Conservation (phyloP, 1,140 invertebrate genomes). For the Stegodyphus mimosarum region DNA sequence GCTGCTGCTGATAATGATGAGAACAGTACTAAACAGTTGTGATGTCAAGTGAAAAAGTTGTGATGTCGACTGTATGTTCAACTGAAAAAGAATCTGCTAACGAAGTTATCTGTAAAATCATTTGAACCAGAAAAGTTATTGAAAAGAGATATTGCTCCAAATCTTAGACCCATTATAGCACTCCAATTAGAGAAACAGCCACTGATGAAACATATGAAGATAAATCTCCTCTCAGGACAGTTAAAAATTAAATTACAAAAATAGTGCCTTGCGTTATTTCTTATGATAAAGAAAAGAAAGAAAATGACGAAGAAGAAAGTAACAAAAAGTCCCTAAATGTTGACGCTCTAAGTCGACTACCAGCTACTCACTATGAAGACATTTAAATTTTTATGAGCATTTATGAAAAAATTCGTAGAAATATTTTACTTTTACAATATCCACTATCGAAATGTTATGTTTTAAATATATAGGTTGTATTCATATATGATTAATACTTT, state of each 20-base stretch:
- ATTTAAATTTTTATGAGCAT: no score
- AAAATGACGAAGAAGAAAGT: slow-evolving; percentile 28
- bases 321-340: slow-evolving; percentile 17
- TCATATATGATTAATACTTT: no score
- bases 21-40: neutral
- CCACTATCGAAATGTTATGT: no score
- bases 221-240: slow-evolving; percentile 14
- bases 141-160: neutral
- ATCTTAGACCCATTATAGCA: neutral
- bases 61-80: neutral
- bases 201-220: neutral
- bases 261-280: slow-evolving; percentile 55
- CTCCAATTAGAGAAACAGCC: slow-evolving; percentile 8
- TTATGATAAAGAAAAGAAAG: slow-evolving; percentile 41
- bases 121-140: neutral
- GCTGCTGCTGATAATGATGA: slow-evolving; percentile 41
- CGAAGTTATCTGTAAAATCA: no score
- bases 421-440: no score
- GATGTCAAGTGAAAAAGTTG: no score
- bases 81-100: neutral
- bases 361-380: no score
- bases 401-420: no score
- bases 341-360: no score
- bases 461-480: no score
- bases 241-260: slow-evolving; percentile 47